These are phyloP conservation scores for Trachelipus rathkii DNA, from an alignment of 1,140 invertebrate genomes.

Conservation along the genomic window DNA sequence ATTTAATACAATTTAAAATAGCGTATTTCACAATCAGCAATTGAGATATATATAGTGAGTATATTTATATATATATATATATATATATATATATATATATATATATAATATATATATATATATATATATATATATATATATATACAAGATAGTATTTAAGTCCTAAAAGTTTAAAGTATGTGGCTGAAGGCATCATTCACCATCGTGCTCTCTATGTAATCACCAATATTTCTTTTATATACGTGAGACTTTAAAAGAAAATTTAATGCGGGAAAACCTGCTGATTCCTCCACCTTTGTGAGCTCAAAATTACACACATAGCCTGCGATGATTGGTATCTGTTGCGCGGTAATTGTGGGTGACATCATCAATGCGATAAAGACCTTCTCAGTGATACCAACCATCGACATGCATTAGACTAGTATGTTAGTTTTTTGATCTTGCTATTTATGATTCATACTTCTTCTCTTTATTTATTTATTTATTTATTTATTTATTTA, in stretches of 20 bases:
- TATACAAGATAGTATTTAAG: neutral
- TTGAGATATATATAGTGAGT: too few relatives aligned
- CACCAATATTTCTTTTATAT: neutral
- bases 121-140: constrained; percentile 12
- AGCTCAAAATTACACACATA: neutral
- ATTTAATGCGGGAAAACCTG: neutral
- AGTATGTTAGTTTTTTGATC: neutral
- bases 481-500: neutral
- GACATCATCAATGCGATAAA: neutral
- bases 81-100: constrained; percentile 15
- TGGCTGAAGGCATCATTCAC: neutral
- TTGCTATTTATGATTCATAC: neutral
- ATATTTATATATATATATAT: neutral
- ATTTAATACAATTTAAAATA: too few relatives aligned
- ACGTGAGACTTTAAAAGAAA: neutral
- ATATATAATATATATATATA: neutral
- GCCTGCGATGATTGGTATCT: neutral
- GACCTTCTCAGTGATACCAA: neutral
- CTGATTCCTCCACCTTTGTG: neutral
- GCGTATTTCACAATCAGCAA: too few relatives aligned
- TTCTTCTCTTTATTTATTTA: neutral
- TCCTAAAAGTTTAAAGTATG: neutral
- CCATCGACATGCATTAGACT: neutral
- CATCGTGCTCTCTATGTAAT: neutral
- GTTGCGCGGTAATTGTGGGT: neutral